These are phyloP conservation scores for Rhabdornis inornatus DNA, from an alignment of 2,113 vertebrate genomes.

Conservation along the genomic window DNA sequence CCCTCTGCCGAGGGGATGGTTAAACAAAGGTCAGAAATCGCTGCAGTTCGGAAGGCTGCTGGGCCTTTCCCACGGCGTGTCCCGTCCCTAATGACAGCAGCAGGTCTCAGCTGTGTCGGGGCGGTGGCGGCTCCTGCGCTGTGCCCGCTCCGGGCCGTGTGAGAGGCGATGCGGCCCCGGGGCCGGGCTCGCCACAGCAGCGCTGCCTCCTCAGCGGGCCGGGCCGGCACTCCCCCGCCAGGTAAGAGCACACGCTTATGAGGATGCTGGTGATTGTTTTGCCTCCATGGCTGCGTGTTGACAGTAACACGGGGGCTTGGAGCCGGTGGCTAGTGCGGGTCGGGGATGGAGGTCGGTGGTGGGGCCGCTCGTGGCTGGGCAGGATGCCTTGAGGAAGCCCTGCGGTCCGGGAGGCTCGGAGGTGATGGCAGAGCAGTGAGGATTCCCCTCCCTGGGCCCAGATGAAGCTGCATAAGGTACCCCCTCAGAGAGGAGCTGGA, in stretches of 20 bases:
- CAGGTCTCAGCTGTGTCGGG: not conserved
- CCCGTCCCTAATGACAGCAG: fast-evolving
- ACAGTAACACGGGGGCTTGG: fast-evolving
- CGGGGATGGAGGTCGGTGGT: fast-evolving
- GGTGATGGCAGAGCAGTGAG: not conserved
- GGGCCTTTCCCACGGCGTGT: not conserved
- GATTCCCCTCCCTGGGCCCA: not conserved
- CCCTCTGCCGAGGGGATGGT: not conserved
- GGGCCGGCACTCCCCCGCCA: fast-evolving
- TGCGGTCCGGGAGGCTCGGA: not conserved
- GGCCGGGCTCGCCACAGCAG: fast-evolving
- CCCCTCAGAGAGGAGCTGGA: not conserved
- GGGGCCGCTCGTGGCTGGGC: not conserved
- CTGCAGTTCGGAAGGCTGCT: fast-evolving
- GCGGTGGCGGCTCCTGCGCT: not conserved
- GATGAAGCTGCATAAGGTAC: not conserved
- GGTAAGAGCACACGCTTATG: fast-evolving
- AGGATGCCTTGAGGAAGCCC: not conserved
- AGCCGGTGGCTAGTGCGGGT: not conserved
- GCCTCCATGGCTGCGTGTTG: not conserved
- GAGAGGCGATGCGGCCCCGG: not conserved
- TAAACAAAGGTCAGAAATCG: not conserved
- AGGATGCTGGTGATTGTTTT: fast-evolving
- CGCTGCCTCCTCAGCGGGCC: not conserved
- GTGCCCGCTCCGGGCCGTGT: not conserved